phyloP scores from a whole-genome alignment of 2,113 vertebrate species.

The Campylorhamphus procurvoides region DNA sequence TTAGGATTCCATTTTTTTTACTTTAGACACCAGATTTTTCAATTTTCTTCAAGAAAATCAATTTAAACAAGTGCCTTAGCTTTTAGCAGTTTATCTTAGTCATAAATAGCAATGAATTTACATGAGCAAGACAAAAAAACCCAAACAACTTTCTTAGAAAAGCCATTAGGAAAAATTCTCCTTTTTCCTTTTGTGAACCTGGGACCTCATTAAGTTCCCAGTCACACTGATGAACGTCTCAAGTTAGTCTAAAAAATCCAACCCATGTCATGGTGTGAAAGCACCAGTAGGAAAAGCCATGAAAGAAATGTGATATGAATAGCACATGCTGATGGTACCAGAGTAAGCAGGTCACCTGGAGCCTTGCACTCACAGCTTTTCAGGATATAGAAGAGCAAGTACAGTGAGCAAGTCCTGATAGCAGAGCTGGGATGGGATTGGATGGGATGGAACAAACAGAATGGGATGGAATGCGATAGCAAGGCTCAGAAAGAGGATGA shows the following conservation, averaged over 20 bases:
- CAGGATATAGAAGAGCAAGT: not conserved
- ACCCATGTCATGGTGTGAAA: not conserved
- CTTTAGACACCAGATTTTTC: not conserved
- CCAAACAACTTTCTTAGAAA: not conserved
- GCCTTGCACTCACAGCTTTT: not conserved
- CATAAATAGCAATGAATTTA: not conserved
- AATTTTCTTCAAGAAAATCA: not conserved
- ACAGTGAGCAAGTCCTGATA: not conserved
- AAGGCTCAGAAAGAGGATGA: not conserved
- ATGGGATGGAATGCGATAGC: not conserved
- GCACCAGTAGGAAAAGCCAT: not conserved
- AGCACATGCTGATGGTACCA: not conserved
- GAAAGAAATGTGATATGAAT: not conserved
- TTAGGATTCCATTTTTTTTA: not conserved
- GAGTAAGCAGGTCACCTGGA: not conserved
- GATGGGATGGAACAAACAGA: not conserved
- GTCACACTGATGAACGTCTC: not conserved
- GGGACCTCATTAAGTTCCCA: not conserved
- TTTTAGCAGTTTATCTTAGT: not conserved
- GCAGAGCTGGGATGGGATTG: not conserved
- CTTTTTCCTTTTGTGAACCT: not conserved
- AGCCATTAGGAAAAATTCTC: not conserved
- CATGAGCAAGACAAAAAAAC: not conserved
- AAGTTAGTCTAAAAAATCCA: not conserved
- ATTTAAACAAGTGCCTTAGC: not conserved